Base-by-base conservation (phyloP, 1,140 invertebrate genomes). In the Leptinotarsa lineolata region DNA sequence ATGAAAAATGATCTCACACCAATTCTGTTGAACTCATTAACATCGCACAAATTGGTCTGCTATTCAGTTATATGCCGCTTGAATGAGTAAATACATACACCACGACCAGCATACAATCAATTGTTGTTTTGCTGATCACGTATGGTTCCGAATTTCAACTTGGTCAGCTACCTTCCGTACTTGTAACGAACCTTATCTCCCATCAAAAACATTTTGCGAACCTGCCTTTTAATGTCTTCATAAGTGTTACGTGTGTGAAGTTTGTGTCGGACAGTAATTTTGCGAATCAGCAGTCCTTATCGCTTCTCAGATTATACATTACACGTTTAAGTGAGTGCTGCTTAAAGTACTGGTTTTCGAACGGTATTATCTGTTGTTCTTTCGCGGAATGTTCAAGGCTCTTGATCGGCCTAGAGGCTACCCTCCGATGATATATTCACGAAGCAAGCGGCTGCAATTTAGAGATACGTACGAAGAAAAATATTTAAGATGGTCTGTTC, bases 181-280 rank as follows among this genome's bases (percentile, higher is more conserved):
- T 54, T 54, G 13, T 18, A 54, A 54, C n/a, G 61, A 63, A 18
- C 20, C 24, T 21, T 63, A 63, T 63, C 61, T 63, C 21, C 15
- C 20, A 63, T 22, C 61, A 63, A 63, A 63, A 63, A 63, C 20
- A 63, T 63, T 63, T 63, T 22, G 20, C 20, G 20, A 63, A 24
- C 61, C 61, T 22, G 21, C 61, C 61, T 63, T 20, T 63, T 63
- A 63, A 63, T 63, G 61, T 63, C 61, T 63, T 63, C 20, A 63
- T 63, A 63, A 63, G 61, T 63, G 61, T 63, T 63, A 63, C 61
- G 61, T 63, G 61, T 30, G 20, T 30, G 20, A 63, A 63, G 61
- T 63, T 63, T 22, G 24, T 63, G 20, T 63, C 61, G 61, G 20
- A 21, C 24, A 63, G 61, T 24, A 63, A 63, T 24, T 63, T 63